Evolutionary conservation across 2,797 vertebrate genomes (phyloP), one percentile per base, ranked within the genome.

Genomic region (Ambastaia sidthimunki): DNA sequence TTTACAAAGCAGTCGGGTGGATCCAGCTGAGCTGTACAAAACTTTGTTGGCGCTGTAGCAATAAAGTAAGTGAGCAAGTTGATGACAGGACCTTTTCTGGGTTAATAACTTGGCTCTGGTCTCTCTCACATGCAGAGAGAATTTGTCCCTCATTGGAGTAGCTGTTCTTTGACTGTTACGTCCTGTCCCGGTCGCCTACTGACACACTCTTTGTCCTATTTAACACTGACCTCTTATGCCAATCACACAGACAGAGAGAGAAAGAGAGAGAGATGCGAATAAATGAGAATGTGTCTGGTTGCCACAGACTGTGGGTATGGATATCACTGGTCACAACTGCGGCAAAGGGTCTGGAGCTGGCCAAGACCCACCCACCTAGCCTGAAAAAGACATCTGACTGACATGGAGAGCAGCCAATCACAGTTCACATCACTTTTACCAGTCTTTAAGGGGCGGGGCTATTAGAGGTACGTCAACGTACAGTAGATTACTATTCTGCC

Each of bases 151-250:
- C 31, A 37, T 65, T 23, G 16, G 25, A n/a, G 62, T 31, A 28
- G 66, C 50, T 11, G 74, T 77, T 71, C 67, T 71, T 70, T 78
- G 66, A 78, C 60, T 62, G 67, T 78, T 62, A 81, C 71, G 67
- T 73, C 67, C 80, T 80, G 76, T 84, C 69, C 82, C 65, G 73
- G 44, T 79, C 76, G 74, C 71, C 71, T 78, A 79, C 71, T 70
- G 71, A 83, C 81, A 97, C 94, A 84, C 96, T 97, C 92, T 95
- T 95, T 94, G 96, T 91, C 89, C 96, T 94, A 90, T 95, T 95
- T 96, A 90, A 66, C 80, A 72, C 68, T 80, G 79, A 78, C 72
- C 67, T 71, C 55, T 62, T 50, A 60, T 69, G 66, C 66, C 75
- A 70, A 37, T 78, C 66, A 78, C 37, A 31, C 59, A 59, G 31